A percentile compares a stretch with the other conserved stretches of the same genome.
Conservation (phyloP, 2,888 invertebrate genomes). For the Habroteleia sp. region DNA sequence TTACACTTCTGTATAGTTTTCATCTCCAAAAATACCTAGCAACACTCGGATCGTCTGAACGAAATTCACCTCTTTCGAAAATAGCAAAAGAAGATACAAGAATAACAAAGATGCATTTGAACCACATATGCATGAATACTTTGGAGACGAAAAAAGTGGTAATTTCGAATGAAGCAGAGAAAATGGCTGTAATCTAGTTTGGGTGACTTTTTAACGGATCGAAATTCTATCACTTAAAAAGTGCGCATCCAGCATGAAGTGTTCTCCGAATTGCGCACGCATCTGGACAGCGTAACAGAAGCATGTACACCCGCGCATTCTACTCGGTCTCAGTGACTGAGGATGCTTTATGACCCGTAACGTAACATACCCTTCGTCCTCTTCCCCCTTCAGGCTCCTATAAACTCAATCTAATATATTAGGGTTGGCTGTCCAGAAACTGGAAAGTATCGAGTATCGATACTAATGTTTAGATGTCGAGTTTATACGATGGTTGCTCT, state of each 20-base stretch:
- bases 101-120: neutral
- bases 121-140: no score
- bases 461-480: slow-evolving; percentile 57
- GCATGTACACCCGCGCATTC: slow-evolving; percentile 65
- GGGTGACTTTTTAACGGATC: slow-evolving; percentile 37
- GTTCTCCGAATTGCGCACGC: slow-evolving; percentile 64
- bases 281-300: slow-evolving; percentile 65
- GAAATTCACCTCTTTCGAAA: slow-evolving; percentile 7
- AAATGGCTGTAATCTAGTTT: slow-evolving; percentile 17
- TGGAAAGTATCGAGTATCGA: slow-evolving; percentile 62
- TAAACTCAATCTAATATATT: slow-evolving; percentile 75
- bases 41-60: slow-evolving; percentile 8
- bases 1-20: slow-evolving; percentile 72
- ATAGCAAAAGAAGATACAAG: neutral
- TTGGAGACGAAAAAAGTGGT: no score
- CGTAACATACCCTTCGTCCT: slow-evolving; percentile 66
- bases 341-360: slow-evolving; percentile 78
- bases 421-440: slow-evolving; percentile 69
- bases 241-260: slow-evolving; percentile 67
- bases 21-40: slow-evolving; percentile 65
- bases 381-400: slow-evolving; percentile 48
- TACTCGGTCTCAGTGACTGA: slow-evolving; percentile 72
- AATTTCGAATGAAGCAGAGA: slow-evolving; percentile 7
- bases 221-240: slow-evolving; percentile 70
- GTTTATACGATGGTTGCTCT: slow-evolving; percentile 38